Base-by-base conservation (phyloP, 2,797 vertebrate species). In the Podargus strigoides region DNA sequence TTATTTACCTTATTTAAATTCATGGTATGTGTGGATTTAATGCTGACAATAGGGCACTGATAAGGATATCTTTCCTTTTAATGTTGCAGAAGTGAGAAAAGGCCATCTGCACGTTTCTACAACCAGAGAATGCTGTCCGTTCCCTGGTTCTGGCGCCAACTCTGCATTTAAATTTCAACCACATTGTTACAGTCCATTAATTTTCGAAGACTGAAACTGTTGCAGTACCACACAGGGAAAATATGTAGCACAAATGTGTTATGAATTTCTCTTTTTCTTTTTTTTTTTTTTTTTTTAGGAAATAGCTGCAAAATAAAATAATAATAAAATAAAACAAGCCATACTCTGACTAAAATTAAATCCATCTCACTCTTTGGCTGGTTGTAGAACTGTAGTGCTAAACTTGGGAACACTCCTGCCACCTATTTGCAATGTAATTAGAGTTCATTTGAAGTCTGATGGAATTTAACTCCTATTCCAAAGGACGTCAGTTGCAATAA, bases 241-340 rank as follows among this genome's bases (percentile, higher is more conserved):
- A 95, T 96, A 95, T 92, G 89, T 81, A 94, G n/a, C 76, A 68
- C 95, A 93, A 92, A 96, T 95, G 95, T 90, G 64, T 75, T 93
- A 89, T 34, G 60, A 80, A 49, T 74, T 87, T 87, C 42, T 17
- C 24, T 27, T 3, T 44, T 22, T 41, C 6, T 26, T 8, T 16
- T 30, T 47, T 15, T 59, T 19, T 47, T 81, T 77, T 93, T 81
- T 94, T 36, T 27, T 27, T 49, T 49, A 24, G 73, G 42, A 79
- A 96, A 90, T 91, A 67, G 27, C 36, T 92, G 81, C 85, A 95
- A 96, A 95, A 83, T 87, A 83, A 76, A 91, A 92, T 89, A 85
- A 89, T 82, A 85, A 44, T 19, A 89, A 95, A 91, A 9, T 36
- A 46, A 86, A 94, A 90, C 81, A 85, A 90, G 60, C 50, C 47